Percentiles rank a stretch among this genome's conserved stretches.
These are phyloP conservation scores for Oryzias melastigma DNA, from an alignment of 2,113 vertebrate species.

Conservation along the genomic window DNA sequence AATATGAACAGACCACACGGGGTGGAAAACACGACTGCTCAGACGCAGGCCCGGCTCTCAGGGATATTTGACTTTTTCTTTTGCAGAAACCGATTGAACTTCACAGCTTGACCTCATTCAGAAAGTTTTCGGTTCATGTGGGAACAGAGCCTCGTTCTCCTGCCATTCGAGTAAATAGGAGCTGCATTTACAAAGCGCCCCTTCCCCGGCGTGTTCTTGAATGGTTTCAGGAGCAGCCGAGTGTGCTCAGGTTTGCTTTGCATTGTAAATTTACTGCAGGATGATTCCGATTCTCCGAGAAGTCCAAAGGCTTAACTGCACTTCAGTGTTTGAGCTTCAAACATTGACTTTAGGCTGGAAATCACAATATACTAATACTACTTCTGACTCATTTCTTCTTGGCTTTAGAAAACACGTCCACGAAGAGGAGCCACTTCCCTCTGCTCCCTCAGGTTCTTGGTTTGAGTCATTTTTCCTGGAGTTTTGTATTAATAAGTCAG, in stretches of 20 bases:
- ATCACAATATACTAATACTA: slow-evolving; percentile 5
- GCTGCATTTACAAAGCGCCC: slow-evolving; percentile 26
- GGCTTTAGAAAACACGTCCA: slow-evolving; percentile 12
- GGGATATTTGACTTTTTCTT: slow-evolving; percentile 29
- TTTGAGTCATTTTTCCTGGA: background rate
- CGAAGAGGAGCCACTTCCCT: background rate
- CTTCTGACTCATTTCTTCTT: background rate
- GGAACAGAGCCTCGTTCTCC: slow-evolving; percentile 9
- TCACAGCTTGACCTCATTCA: slow-evolving; percentile 19
- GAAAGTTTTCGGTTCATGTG: slow-evolving; percentile 29
- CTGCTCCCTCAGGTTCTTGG: background rate
- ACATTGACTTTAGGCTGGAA: slow-evolving; percentile 33
- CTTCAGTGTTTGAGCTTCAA: slow-evolving; percentile 37
- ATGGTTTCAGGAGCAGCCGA: slow-evolving; percentile 43
- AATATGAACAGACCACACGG: slow-evolving; percentile 64
- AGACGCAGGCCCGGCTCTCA: slow-evolving; percentile 9
- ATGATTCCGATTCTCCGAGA: slow-evolving; percentile 11
- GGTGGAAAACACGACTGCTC: slow-evolving; percentile 47
- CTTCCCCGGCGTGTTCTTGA: slow-evolving; percentile 15
- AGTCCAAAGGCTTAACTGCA: slow-evolving; percentile 43
- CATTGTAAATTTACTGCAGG: slow-evolving; percentile 19
- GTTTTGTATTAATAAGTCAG: no score
- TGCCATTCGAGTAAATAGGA: slow-evolving; percentile 26
- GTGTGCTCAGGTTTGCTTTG: slow-evolving; percentile 31
- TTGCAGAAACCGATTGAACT: slow-evolving; percentile 37